These are phyloP conservation scores for Pongo pygmaeus DNA, from an alignment of 2,113 vertebrate genomes.

Conservation along the genomic window DNA sequence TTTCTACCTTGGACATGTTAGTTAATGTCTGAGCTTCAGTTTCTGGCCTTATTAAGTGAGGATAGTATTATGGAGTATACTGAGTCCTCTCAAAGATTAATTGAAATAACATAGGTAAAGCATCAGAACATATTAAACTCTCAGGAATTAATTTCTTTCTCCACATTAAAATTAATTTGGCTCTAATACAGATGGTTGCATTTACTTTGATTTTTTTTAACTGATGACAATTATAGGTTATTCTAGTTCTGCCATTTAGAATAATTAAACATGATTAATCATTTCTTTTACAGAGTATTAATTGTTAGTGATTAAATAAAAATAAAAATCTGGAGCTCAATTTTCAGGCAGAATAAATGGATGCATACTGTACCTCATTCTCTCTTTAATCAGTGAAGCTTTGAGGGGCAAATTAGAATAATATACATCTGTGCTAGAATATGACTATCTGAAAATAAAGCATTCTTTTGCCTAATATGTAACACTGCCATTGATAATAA, in stretches of 20 bases:
- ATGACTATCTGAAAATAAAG: not conserved
- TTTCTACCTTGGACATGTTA: not conserved
- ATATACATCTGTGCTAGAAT: not conserved
- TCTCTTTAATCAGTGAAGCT: not conserved
- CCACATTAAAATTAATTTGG: not conserved
- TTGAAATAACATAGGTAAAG: not conserved
- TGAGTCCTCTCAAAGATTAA: not conserved
- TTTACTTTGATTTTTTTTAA: not conserved
- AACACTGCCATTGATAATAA: not conserved
- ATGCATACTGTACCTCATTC: not conserved
- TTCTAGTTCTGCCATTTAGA: not conserved
- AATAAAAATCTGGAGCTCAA: not conserved
- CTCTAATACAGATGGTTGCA: not conserved
- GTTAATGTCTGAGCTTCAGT: not conserved
- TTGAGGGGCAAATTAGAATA: not conserved
- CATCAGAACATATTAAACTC: not conserved
- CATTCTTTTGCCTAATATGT: not conserved
- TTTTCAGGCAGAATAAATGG: not conserved
- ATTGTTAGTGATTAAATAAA: not conserved
- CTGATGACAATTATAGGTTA: not conserved
- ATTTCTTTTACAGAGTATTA: slow-evolving; percentile 8
- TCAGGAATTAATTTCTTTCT: not conserved
- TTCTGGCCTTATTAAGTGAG: not conserved
- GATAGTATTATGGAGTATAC: not conserved
- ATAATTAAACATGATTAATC: not conserved